Percentiles rank a stretch among this genome's conserved stretches.
phyloP scores from a whole-genome alignment of 1,140 invertebrate species.

The Dysdera silvatica region DNA sequence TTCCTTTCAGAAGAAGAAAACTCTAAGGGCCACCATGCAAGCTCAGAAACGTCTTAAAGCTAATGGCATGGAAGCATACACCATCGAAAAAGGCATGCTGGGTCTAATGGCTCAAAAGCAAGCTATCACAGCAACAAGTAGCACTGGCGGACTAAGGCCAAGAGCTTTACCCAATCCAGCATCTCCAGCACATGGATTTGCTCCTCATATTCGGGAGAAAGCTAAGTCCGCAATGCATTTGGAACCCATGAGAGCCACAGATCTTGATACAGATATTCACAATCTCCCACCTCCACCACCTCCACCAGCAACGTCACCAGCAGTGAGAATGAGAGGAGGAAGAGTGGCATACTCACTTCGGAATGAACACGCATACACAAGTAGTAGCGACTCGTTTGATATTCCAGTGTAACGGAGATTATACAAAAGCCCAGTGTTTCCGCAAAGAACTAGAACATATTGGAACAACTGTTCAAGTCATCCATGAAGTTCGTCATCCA shows the following conservation, averaged over 20 bases:
- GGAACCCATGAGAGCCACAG: conserved; percentile 13
- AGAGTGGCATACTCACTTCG: conserved; percentile 19
- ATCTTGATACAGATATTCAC: conserved; percentile 23
- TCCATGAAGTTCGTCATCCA: too few species aligned
- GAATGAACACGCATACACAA: conserved; percentile 2
- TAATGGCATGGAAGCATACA: conserved; percentile 54
- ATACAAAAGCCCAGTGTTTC: too few species aligned
- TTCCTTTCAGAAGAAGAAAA: conserved; percentile 69
- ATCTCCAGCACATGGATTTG: neutral
- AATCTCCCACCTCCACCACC: conserved; percentile 8
- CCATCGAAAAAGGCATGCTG: conserved; percentile 24
- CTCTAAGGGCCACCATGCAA: conserved; percentile 62
- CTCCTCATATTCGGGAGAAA: neutral
- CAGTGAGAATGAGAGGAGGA: conserved; percentile 21
- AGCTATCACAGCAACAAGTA: neutral
- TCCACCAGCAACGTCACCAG: conserved; percentile 14
- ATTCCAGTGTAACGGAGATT: conserved; percentile 14
- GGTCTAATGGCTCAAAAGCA: neutral
- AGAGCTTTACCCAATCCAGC: neutral
- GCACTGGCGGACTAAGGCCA: too few species aligned
- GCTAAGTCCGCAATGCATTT: too few species aligned
- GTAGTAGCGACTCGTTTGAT: conserved; percentile 5
- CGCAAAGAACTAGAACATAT: too few species aligned
- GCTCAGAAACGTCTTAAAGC: conserved; percentile 66
- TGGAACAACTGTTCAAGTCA: too few species aligned